These are phyloP conservation scores for Halichoeres trimaculatus DNA, from an alignment of 2,113 vertebrate species.

Conservation along the genomic window DNA sequence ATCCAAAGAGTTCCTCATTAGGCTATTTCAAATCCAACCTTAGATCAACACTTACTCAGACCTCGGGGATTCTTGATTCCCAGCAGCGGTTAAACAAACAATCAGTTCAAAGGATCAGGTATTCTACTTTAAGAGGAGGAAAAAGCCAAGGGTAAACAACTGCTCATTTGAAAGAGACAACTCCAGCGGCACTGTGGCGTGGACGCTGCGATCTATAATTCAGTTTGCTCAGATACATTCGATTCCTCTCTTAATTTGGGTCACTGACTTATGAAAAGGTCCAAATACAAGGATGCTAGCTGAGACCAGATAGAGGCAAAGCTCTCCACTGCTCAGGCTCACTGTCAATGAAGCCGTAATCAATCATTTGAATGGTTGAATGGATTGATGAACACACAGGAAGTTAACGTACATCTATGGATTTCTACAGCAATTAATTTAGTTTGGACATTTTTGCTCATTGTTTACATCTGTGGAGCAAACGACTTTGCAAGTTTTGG, in stretches of 20 bases:
- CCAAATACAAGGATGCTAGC: constrained; percentile 29
- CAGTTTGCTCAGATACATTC: constrained; percentile 67
- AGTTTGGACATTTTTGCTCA: too few species aligned
- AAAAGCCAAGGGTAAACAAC: constrained; percentile 82
- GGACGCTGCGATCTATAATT: constrained; percentile 70
- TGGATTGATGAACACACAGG: neutral
- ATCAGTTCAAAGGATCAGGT: constrained; percentile 86
- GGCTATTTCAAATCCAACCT: constrained; percentile 85
- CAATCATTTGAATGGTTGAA: constrained; percentile 12
- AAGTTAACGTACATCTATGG: neutral
- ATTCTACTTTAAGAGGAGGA: constrained; percentile 76
- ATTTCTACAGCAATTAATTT: neutral
- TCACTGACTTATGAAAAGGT: constrained; percentile 68
- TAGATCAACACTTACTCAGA: constrained; percentile 85
- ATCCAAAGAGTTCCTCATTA: constrained; percentile 87
- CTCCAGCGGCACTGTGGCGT: constrained; percentile 66
- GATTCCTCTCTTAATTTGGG: constrained; percentile 63
- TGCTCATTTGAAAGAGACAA: constrained; percentile 80
- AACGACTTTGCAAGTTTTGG: too few species aligned
- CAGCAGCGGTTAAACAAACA: constrained; percentile 85
- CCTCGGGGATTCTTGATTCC: constrained; percentile 84
- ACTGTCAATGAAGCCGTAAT: constrained; percentile 3
- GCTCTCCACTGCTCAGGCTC: constrained; percentile 12
- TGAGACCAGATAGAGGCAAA: constrained; percentile 25
- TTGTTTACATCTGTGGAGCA: too few species aligned